These are phyloP conservation scores for Cephus cinctus DNA, from an alignment of 1,140 invertebrate genomes.

Conservation along the genomic window DNA sequence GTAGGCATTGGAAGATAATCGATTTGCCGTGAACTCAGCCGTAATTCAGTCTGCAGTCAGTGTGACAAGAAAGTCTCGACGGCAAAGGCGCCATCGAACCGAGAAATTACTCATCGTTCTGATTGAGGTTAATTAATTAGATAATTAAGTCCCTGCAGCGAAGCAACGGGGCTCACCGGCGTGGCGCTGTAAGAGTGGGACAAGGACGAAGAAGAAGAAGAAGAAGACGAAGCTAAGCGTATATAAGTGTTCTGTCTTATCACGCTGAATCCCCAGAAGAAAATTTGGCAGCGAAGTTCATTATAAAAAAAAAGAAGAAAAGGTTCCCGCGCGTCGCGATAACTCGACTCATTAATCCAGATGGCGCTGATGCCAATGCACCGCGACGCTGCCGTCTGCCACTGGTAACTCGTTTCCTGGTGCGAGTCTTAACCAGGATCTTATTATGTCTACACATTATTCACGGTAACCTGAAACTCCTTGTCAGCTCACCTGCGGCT, in stretches of 20 bases:
- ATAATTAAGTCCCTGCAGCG: constrained; percentile 52
- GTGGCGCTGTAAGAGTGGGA: constrained; percentile 31
- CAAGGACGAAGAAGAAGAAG: constrained; percentile 8
- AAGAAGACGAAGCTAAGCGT: constrained; percentile 24
- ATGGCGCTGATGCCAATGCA: constrained; percentile 27
- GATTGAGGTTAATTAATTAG: constrained; percentile 60
- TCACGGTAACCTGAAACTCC: constrained; percentile 31
- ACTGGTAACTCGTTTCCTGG: constrained; percentile 33
- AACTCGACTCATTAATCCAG: constrained; percentile 30
- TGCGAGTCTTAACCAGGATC: constrained; percentile 33
- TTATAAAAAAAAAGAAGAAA: constrained; percentile 32
- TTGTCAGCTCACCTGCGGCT: no score
- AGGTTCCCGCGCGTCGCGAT: constrained; percentile 2
- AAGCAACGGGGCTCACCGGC: constrained; percentile 16
- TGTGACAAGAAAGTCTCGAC: constrained; percentile 54
- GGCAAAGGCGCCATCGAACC: constrained; percentile 54
- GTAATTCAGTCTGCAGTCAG: constrained; percentile 50
- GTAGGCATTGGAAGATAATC: constrained; percentile 49
- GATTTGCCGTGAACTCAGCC: constrained; percentile 55
- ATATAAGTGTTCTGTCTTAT: constrained; percentile 24
- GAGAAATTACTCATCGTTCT: constrained; percentile 59
- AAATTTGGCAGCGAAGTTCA: constrained; percentile 30
- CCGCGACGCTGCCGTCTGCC: constrained; percentile 27
- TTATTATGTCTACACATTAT: constrained; percentile 38
- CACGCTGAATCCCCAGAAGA: constrained; percentile 14